Evolutionary conservation across 1,140 invertebrate genomes (phyloP), one percentile per base, ranked within the genome.

Genomic region (Aphis craccivora): DNA sequence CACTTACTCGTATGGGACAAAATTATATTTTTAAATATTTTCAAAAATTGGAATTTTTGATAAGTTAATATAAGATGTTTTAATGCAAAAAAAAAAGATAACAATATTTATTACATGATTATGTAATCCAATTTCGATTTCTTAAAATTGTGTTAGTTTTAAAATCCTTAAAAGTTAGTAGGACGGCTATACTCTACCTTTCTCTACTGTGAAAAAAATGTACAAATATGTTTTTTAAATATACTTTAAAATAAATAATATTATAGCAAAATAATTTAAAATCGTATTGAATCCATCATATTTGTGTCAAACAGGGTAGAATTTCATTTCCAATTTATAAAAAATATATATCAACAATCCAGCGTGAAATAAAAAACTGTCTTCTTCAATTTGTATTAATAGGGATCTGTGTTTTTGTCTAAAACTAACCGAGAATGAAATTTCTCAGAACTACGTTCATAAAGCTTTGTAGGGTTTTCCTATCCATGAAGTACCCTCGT

Each of bases 341-440:
- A 88, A 51, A 22, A 51, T 87, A 88, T 83, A 37, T 37, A 86
- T 86, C 25, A 86, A 45, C 86, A 51, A n/a, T 7, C 86, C 9
- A 40, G 48, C n/a, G 18, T 48, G 45, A 88, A 88, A 88, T 88
- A 48, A 48, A 51, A 88, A 88, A 88, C 48, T n/a, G 87, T 89
- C 87, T 89, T 35, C n/a, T 53, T 89, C 87, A 53, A 89, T 89
- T 89, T 53, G 48, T 53, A 55, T 89, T 89, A 37, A 89, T 53
- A 53, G 8, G 45, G 45, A 87, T 25, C n/a, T 51, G 87, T 35
- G 35, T 53, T 89, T 35, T 53, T 51, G 48, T 89, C 48, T 37
- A 89, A 53, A 53, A 55, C 87, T 53, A 53, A 55, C 51, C 22
- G 87, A 53, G 87, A 89, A 89, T 53, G 87, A 89, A 89, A 89